A percentile compares a stretch with the other conserved stretches of the same genome.
Evolutionary conservation across 2,888 invertebrate species (phyloP).

Genomic region (Phanerotoma sp.): DNA sequence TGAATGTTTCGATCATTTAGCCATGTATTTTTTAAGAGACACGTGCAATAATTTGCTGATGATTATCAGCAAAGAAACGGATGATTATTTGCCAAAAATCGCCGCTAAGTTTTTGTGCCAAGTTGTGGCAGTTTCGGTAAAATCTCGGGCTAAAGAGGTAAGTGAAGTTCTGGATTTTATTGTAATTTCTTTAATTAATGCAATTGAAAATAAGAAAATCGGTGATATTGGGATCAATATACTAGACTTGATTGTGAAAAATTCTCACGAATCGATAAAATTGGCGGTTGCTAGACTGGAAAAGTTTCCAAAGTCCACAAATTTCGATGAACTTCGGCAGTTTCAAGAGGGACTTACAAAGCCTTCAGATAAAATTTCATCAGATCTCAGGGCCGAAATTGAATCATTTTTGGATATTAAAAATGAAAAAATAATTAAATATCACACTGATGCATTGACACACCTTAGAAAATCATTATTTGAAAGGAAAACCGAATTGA

Average conservation of each 20-base stretch:
- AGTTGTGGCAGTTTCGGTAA: constrained; percentile 58
- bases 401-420: constrained; percentile 59
- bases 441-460: constrained; percentile 60
- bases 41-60: constrained; percentile 61
- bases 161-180: constrained; percentile 60
- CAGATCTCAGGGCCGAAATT: too few species aligned
- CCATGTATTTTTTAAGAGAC: constrained; percentile 63
- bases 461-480: constrained; percentile 62
- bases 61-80: constrained; percentile 56
- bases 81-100: constrained; percentile 42
- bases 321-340: constrained; percentile 53
- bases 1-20: constrained; percentile 55
- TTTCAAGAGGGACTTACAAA: too few species aligned
- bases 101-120: constrained; percentile 56
- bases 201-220: constrained; percentile 43
- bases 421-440: constrained; percentile 40
- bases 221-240: constrained; percentile 51
- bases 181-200: constrained; percentile 61
- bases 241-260: too few species aligned
- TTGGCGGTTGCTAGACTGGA: constrained; percentile 60
- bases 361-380: too few species aligned
- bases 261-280: constrained; percentile 55
- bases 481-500: constrained; percentile 61
- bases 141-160: constrained; percentile 56
- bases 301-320: constrained; percentile 58